Base-by-base conservation (phyloP, 37 sponge, comb jelly and placozoan species). In the Crambe crambe region DNA sequence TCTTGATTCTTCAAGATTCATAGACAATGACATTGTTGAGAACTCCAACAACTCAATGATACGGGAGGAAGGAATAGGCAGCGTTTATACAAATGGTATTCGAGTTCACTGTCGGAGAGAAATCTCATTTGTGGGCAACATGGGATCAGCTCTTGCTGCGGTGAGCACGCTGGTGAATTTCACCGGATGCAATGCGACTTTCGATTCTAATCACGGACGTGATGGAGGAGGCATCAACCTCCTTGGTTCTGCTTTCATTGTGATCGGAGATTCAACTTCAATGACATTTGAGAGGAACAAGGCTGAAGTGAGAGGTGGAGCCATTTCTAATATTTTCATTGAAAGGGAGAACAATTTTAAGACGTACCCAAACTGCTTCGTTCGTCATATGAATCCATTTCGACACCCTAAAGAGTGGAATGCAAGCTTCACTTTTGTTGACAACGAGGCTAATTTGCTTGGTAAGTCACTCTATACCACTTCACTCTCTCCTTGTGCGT, bases 141-240 rank as follows among this genome's bases (percentile, higher is more conserved):
- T 3, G 38, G 87, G 83, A 3, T 47, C 83, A 25, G 91, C 83
- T 20, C 26, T 91, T 20, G 87, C 70, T 10, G 78, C 42, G 25
- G 68, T 86, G 5, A 75, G 31, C 6, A 60, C 83, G 1, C 29
- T n/a, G 26, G 43, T 86, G 21, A 35, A 68, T 64, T 83, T 91
- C 42, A 56, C 27, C 2, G 30, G 23, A 0, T 43, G 61, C 22
- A 65, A 39, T 58, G 54, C 66, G 3, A 40, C 25, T 1, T 91
- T 91, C 44, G 20, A 1, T 1, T 9, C 41, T 0, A 91, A 91
- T 40, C 42, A n/a, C 5, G 92, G 78, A 23, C 64, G 26, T 30
- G 51, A 35, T n/a, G 91, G 91, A 37, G 91, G 91, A 3, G 91
- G 72, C 10, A 81, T 91, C 20, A 61, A 82, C n/a, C 58, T 91